A percentile compares a stretch with the other conserved stretches of the same genome.
Evolutionary conservation across 1,140 invertebrate species (phyloP).

Genomic region (Papilio glaucus): DNA sequence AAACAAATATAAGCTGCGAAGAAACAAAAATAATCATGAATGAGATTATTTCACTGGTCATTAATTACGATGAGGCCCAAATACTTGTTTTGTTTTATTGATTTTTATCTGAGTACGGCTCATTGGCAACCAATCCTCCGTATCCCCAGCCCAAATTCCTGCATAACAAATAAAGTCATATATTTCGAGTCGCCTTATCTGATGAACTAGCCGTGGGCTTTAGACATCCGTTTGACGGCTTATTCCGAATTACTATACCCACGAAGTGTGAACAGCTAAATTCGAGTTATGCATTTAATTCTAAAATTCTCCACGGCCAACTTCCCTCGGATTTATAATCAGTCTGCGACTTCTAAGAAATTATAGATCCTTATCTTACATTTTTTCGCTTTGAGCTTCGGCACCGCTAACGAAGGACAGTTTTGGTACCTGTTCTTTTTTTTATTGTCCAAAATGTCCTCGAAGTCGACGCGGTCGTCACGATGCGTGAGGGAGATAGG

Average conservation of each 20-base stretch:
- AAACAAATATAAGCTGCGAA: constrained; percentile 18
- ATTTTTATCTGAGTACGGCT: constrained; percentile 50
- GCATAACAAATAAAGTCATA: constrained; percentile 66
- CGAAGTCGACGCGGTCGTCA: constrained; percentile 59
- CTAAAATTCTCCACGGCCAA: constrained; percentile 60
- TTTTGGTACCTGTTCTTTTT: constrained; percentile 68
- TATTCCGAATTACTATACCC: constrained; percentile 56
- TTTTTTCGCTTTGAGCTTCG: constrained; percentile 65
- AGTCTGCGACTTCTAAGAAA: constrained; percentile 66
- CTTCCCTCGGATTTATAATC: constrained; percentile 47
- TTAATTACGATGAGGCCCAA: constrained; percentile 16
- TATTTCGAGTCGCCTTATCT: constrained; percentile 61
- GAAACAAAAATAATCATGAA: not conserved
- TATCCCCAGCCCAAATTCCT: constrained; percentile 61
- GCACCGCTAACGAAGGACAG: constrained; percentile 72
- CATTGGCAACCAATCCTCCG: constrained; percentile 61
- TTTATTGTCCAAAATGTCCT: constrained; percentile 49
- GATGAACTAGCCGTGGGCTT: constrained; percentile 51
- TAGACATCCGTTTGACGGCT: constrained; percentile 64
- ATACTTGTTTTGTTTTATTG: constrained; percentile 38
- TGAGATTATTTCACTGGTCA: constrained; percentile 8
- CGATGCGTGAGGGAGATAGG: constrained; percentile 66
- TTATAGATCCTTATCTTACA: constrained; percentile 69
- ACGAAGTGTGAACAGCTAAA: constrained; percentile 75
- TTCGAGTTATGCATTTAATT: constrained; percentile 64